These are phyloP conservation scores for Potamarius usumacintae DNA, from an alignment of 2,113 vertebrate species.

Conservation along the genomic window DNA sequence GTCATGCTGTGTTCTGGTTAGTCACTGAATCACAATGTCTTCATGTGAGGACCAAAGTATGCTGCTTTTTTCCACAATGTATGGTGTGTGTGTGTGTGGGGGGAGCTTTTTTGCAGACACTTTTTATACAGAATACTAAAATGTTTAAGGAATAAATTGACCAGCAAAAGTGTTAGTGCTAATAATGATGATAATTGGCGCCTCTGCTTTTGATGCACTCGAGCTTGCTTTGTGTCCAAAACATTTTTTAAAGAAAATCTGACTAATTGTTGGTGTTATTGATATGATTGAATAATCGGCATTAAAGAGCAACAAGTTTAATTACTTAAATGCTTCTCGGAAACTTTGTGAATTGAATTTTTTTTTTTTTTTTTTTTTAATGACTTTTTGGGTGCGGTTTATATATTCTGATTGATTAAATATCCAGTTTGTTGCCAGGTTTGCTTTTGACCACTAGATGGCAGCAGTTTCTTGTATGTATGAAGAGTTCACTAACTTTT, in stretches of 20 bases:
- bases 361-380: not conserved
- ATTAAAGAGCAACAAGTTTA: slow-evolving; percentile 60
- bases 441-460: slow-evolving; percentile 61
- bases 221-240: slow-evolving; percentile 36
- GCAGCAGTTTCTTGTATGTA: slow-evolving; percentile 51
- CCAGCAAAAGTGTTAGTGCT: slow-evolving; percentile 30
- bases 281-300: slow-evolving; percentile 46
- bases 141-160: slow-evolving; percentile 6
- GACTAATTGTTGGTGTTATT: slow-evolving; percentile 39
- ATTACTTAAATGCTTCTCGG: not conserved
- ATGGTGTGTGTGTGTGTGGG: not conserved
- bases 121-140: slow-evolving; percentile 25
- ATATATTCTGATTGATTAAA: not conserved
- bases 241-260: slow-evolving; percentile 44
- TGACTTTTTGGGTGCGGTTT: not conserved
- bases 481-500: too few relatives aligned
- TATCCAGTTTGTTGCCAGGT: too few relatives aligned
- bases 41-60: slow-evolving; percentile 7
- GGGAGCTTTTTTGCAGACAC: slow-evolving; percentile 15
- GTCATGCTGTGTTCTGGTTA: slow-evolving; percentile 61
- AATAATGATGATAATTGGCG: slow-evolving; percentile 16
- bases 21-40: not conserved
- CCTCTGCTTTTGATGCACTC: not conserved
- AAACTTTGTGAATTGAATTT: not conserved
- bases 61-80: not conserved